Evolutionary conservation across 2,113 vertebrate genomes (phyloP).

Genomic region (Silurus glanis): DNA sequence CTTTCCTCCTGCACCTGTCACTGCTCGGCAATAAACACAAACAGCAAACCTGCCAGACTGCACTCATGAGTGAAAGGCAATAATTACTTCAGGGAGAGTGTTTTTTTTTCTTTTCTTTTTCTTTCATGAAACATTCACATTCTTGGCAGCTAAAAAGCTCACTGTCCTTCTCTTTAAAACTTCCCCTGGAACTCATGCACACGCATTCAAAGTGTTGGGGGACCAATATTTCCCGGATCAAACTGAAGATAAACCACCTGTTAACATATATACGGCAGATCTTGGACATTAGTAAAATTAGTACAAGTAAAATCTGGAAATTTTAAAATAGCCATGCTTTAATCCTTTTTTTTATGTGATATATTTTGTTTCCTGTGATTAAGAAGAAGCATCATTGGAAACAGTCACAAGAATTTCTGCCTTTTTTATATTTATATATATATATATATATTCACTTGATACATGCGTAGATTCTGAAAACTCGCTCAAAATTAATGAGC

Average conservation of each 20-base stretch:
- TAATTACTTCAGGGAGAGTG: constrained; percentile 38
- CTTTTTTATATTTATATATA: background rate
- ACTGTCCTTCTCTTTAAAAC: background rate
- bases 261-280: background rate
- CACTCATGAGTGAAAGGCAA: constrained; percentile 36
- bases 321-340: too few species aligned
- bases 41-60: constrained; percentile 59
- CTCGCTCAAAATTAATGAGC: background rate
- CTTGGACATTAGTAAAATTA: too few species aligned
- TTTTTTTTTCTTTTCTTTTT: background rate
- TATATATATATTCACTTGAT: background rate
- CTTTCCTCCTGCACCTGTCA: constrained; percentile 71
- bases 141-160: constrained; percentile 7
- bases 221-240: background rate
- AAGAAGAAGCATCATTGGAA: background rate
- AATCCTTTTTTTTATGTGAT: too few species aligned
- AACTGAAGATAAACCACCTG: background rate
- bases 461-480: background rate
- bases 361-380: too few species aligned
- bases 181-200: background rate
- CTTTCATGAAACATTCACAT: constrained; percentile 6
- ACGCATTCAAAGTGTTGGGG: background rate
- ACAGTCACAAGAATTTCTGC: background rate
- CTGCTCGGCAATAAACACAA: constrained; percentile 70
- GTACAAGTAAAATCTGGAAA: too few species aligned